phyloP scores from a whole-genome alignment of 2,113 vertebrate genomes.

The Ammodytes marinus region DNA sequence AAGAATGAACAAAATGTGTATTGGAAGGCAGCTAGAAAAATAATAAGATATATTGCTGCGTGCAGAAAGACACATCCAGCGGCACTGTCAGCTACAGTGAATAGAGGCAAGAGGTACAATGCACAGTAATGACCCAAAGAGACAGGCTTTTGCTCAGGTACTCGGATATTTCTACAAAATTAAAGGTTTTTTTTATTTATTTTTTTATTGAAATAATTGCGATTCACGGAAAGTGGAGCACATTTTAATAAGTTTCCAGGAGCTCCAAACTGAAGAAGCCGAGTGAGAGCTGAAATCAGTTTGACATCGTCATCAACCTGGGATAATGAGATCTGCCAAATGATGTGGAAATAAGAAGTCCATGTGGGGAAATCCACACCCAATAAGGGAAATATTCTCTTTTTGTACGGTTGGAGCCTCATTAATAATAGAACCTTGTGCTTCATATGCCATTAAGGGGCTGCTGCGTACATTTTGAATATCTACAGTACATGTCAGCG shows the following conservation, averaged over 20 bases:
- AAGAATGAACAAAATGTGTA: constrained; percentile 2
- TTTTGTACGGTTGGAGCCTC: too few relatives aligned
- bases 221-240: neutral
- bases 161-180: neutral
- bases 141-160: neutral
- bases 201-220: neutral
- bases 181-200: neutral
- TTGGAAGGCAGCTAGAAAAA: constrained; percentile 25
- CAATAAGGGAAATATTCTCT: too few relatives aligned
- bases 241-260: neutral
- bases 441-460: too few relatives aligned
- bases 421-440: too few relatives aligned
- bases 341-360: too few relatives aligned
- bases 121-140: neutral
- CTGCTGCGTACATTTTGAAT: too few relatives aligned
- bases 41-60: neutral
- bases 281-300: neutral
- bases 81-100: constrained; percentile 2
- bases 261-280: neutral
- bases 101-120: neutral
- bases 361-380: too few relatives aligned
- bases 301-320: neutral
- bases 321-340: too few relatives aligned
- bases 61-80: constrained; percentile 11
- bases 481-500: too few relatives aligned